These are phyloP conservation scores for Phoebastria nigripes DNA, from an alignment of 2,797 vertebrate genomes.

Conservation along the genomic window DNA sequence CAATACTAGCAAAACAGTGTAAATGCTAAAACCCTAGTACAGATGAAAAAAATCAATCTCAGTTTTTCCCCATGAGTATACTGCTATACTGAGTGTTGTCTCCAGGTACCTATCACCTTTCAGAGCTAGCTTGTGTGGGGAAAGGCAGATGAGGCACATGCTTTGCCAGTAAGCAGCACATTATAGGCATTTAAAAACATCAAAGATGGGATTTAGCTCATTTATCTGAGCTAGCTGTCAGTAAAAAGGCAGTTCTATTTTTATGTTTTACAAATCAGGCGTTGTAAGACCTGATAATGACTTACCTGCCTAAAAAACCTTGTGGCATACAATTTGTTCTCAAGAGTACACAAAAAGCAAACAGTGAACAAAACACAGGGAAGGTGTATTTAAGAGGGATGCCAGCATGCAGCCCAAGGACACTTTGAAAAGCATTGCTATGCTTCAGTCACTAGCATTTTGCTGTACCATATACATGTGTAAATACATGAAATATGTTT, in stretches of 20 bases:
- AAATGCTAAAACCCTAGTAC: background rate
- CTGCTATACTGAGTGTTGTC: background rate
- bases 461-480: background rate
- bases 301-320: background rate
- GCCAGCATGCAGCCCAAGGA: background rate
- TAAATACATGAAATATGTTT: background rate
- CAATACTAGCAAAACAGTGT: background rate
- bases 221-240: background rate
- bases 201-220: background rate
- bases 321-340: background rate
- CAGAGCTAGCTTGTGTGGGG: background rate
- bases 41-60: slow-evolving; percentile 24
- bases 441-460: background rate
- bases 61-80: background rate
- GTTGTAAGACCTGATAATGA: background rate
- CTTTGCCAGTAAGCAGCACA: background rate
- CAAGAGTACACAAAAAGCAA: background rate
- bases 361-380: background rate
- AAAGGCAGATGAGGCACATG: background rate
- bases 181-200: background rate
- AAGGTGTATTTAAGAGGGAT: background rate
- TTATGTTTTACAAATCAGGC: background rate
- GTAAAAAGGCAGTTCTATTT: background rate
- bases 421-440: background rate
- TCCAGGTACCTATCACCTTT: background rate